Evolutionary conservation across 2,113 vertebrate genomes (phyloP).

Genomic region (Semnornis frantzii): DNA sequence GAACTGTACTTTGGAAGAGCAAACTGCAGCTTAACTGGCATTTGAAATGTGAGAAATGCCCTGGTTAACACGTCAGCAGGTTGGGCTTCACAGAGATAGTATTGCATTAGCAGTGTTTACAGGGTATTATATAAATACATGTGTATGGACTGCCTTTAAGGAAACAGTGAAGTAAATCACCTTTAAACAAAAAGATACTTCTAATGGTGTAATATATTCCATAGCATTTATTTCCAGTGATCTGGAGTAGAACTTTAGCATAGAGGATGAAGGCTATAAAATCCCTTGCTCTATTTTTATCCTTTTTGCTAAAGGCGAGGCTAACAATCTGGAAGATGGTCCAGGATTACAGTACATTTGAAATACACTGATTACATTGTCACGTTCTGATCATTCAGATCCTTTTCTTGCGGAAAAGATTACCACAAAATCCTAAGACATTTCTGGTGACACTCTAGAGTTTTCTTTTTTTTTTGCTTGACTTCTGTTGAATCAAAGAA

Average conservation of each 20-base stretch:
- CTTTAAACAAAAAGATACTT: background rate
- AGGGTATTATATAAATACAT: background rate
- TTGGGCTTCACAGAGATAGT: background rate
- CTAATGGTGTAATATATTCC: background rate
- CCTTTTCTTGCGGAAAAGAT: background rate
- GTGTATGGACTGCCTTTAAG: background rate
- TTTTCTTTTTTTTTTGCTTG: background rate
- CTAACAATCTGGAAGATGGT: background rate
- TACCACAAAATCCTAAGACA: background rate
- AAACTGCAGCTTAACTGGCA: background rate
- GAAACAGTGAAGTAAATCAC: background rate
- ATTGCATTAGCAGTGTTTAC: background rate
- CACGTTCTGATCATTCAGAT: background rate
- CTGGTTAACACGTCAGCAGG: conserved; percentile 36
- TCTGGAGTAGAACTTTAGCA: background rate
- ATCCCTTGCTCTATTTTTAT: background rate
- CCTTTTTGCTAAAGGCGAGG: background rate
- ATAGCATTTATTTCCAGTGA: background rate
- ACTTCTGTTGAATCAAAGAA: background rate
- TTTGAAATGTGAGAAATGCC: conserved; percentile 25
- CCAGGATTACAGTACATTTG: background rate
- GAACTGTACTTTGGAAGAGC: background rate
- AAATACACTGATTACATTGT: background rate
- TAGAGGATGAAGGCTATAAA: background rate
- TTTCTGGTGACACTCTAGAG: background rate